phyloP scores from a whole-genome alignment of 2,113 vertebrate genomes.

The Chaetorhynchus papuensis region DNA sequence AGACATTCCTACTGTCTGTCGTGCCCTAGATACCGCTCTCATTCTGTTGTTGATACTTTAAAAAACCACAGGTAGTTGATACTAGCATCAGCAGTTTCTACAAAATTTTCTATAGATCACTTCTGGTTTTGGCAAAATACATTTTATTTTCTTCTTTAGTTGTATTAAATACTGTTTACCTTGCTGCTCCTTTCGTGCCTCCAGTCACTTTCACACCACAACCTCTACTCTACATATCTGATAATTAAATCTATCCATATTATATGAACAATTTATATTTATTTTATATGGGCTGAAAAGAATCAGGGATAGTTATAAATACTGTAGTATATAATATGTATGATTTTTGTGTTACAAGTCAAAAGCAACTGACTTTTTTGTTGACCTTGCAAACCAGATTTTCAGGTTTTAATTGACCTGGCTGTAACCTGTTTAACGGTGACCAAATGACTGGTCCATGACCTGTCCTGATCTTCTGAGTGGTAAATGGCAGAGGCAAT shows the following conservation, averaged over 20 bases:
- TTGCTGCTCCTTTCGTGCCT: neutral
- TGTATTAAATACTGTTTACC: neutral
- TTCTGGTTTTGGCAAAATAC: neutral
- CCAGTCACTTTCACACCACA: neutral
- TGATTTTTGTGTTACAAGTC: neutral
- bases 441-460: neutral
- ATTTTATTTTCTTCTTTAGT: neutral
- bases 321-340: rapidly evolving
- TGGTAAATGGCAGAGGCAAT: neutral
- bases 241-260: neutral
- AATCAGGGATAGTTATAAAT: neutral
- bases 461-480: neutral
- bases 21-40: neutral
- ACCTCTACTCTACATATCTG: neutral
- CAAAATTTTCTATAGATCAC: neutral
- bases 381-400: neutral
- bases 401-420: neutral
- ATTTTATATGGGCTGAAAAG: neutral
- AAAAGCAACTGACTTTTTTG: neutral
- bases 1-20: neutral
- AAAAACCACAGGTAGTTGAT: neutral
- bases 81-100: neutral
- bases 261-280: neutral
- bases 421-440: neutral
- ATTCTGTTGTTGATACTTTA: neutral